A percentile compares a stretch with the other conserved stretches of the same genome.
These are phyloP conservation scores for Pyralis farinalis DNA, from an alignment of 2,888 invertebrate genomes.

Conservation along the genomic window DNA sequence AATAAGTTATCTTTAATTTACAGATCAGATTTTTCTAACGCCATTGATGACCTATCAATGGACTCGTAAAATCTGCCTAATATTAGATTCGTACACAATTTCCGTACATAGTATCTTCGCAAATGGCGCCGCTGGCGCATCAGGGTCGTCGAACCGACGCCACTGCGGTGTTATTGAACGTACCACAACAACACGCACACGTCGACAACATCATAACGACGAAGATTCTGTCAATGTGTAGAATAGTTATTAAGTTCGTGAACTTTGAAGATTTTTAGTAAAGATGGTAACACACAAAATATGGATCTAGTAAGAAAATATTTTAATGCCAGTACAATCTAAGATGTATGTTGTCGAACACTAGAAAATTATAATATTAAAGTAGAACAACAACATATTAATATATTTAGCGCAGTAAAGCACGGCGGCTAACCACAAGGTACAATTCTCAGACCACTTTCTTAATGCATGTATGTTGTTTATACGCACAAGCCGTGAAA, in stretches of 20 bases:
- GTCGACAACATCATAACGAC: constrained; percentile 16
- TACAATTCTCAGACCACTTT: not conserved
- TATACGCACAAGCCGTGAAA: not conserved
- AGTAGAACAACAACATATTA: too few species aligned
- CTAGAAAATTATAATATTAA: not conserved
- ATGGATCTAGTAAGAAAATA: not conserved
- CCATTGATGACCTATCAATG: not conserved
- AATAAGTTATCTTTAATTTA: too few species aligned
- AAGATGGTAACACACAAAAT: constrained; percentile 16
- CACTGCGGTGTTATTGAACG: constrained; percentile 66
- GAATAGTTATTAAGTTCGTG: constrained; percentile 22
- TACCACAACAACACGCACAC: constrained; percentile 58
- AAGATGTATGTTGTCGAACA: too few species aligned
- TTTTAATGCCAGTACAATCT: not conserved
- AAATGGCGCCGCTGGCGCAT: constrained; percentile 58
- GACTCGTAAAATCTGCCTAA: constrained; percentile 3
- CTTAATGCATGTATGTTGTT: not conserved
- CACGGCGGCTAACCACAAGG: constrained; percentile 4
- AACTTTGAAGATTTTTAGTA: constrained; percentile 19
- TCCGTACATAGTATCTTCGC: constrained; percentile 55
- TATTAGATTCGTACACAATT: constrained; percentile 34
- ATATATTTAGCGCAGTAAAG: not conserved
- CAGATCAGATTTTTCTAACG: too few species aligned
- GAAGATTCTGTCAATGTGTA: constrained; percentile 16
- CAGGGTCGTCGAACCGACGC: constrained; percentile 67